These are phyloP conservation scores for Lota lota DNA, from an alignment of 2,113 vertebrate genomes.

Conservation along the genomic window DNA sequence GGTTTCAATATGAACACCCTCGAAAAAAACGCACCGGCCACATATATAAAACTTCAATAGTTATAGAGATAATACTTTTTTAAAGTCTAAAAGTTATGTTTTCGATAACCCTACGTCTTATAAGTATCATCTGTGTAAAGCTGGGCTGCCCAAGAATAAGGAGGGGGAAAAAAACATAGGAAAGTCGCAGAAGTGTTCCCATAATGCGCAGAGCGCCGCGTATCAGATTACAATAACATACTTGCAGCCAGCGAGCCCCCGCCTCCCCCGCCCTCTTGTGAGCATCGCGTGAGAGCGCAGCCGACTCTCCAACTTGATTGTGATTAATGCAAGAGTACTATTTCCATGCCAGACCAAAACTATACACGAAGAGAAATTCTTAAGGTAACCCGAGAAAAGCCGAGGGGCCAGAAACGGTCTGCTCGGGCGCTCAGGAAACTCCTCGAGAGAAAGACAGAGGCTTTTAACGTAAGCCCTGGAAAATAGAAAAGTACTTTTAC, in stretches of 20 bases:
- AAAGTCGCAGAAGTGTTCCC: slow-evolving; percentile 30
- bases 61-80: no score
- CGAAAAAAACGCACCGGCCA: no score
- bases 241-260: slow-evolving; percentile 33
- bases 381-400: slow-evolving; percentile 53
- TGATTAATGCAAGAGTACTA: slow-evolving; percentile 70
- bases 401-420: background rate
- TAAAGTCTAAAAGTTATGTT: no score
- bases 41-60: no score
- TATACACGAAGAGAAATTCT: slow-evolving; percentile 43
- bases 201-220: slow-evolving; percentile 32
- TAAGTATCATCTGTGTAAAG: no score
- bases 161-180: background rate
- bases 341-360: slow-evolving; percentile 59
- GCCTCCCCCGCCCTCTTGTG: slow-evolving; percentile 52
- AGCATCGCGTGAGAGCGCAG: slow-evolving; percentile 77
- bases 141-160: background rate
- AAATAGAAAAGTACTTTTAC: no score
- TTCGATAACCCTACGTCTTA: no score
- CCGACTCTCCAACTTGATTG: slow-evolving; percentile 63
- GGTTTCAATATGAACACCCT: no score
- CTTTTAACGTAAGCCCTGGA: background rate
- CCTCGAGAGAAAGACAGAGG: background rate
- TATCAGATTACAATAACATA: slow-evolving; percentile 73
- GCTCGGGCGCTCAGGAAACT: no score